A percentile compares a stretch with the other conserved stretches of the same genome.
These are phyloP conservation scores for Triplophysa rosa DNA, from an alignment of 2,113 vertebrate genomes.

Conservation along the genomic window DNA sequence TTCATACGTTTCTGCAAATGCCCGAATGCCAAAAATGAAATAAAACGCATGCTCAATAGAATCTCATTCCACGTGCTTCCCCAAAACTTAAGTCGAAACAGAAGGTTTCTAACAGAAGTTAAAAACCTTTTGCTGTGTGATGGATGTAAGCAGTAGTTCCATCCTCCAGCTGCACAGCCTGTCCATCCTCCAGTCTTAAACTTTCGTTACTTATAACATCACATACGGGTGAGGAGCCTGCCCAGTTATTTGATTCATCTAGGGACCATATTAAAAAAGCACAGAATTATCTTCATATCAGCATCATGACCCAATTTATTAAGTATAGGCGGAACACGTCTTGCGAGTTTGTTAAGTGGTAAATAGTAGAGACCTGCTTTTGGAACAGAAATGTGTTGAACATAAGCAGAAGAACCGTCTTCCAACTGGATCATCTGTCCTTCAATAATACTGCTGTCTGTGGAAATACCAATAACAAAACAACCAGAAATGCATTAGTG, in stretches of 20 bases:
- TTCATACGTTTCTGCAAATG: constrained; percentile 84
- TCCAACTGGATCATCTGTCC: constrained; percentile 97
- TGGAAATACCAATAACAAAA: constrained; percentile 56
- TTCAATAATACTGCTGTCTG: constrained; percentile 92
- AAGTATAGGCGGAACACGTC: too few relatives aligned
- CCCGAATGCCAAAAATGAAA: neutral
- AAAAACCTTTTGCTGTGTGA: constrained; percentile 90
- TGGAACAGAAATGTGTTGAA: constrained; percentile 91
- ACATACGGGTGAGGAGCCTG: neutral
- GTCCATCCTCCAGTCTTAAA: constrained; percentile 92
- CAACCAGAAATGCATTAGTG: neutral
- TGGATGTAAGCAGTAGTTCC: constrained; percentile 94
- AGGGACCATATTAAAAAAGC: neutral
- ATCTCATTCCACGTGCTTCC: neutral
- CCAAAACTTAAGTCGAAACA: neutral
- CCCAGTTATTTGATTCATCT: constrained; percentile 32
- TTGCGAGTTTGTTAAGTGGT: neutral
- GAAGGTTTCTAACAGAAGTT: neutral
- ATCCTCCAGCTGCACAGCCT: constrained; percentile 94
- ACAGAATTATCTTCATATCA: neutral
- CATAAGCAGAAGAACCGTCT: constrained; percentile 93
- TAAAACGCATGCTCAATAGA: neutral
- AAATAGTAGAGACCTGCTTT: constrained; percentile 80
- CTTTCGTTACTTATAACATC: constrained; percentile 76
- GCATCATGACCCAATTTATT: too few relatives aligned